Base-by-base conservation (phyloP, 92 coral and sea anemone genomes). In the Hydrozoanthus gracilis region DNA sequence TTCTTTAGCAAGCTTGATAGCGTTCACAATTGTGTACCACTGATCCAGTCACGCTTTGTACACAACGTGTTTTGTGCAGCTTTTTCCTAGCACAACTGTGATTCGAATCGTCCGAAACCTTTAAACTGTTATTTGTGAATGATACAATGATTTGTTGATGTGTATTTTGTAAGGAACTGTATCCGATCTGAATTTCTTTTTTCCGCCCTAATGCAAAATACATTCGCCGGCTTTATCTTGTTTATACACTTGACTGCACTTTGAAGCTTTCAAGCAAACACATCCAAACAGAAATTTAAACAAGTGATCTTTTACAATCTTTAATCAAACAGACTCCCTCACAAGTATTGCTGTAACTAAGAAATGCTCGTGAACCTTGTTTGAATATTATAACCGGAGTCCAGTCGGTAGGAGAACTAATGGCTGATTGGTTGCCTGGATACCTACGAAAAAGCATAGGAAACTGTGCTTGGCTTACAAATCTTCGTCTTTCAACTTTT, bases 391-490 rank as follows among this genome's bases (percentile, higher is more conserved):
- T 17, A 46, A 66, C 20, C 46, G 52, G 16, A 46, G 51, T 50
- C 48, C 64, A 27, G 39, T 27, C 39, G 39, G 39, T 27, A 12
- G 12, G 12, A 2, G 50, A 11, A 14, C 11, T 15, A 5, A 4
- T 79, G 44, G 46, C 46, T 45, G 5, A 4, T 17, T 9, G 44
- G 84, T 79, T 62, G 84, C 84, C 52, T 46, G 4, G 84, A 61
- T 64, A 79, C 84, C 5, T 8, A 46, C 13, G 52, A 49, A 3
- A 48, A 48, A 49, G 48, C 79, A 7, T 60, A 74, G 51, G 13
- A 74, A 50, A 45, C 54, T 44, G 51, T 44, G 39, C 39, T 27
- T 27, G 39, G 39, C 39, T 27, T 27, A 27, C 39, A 27, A 27
- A 27, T 27, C 2, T 27, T 27, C 1, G 39, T 27, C 39, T 27